phyloP scores from a whole-genome alignment of 2,797 vertebrate species.

The Melanotaenia maccullochi region DNA sequence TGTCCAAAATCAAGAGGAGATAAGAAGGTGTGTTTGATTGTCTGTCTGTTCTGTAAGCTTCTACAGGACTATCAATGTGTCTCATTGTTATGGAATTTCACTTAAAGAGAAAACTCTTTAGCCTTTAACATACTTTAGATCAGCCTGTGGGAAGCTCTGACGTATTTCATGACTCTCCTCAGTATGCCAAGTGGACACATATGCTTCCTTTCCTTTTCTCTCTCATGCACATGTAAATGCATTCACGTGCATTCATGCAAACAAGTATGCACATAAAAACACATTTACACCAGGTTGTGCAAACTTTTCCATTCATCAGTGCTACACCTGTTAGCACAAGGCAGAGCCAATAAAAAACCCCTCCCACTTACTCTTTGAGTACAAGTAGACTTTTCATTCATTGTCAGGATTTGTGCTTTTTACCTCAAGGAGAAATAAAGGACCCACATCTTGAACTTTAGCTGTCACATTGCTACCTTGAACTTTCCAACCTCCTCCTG shows the following conservation, averaged over 20 bases:
- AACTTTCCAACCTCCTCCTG: not conserved
- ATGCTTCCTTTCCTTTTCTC: constrained; percentile 3
- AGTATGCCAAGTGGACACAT: constrained; percentile 30
- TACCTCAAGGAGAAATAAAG: not conserved
- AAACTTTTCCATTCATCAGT: constrained; percentile 42
- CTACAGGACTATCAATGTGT: not conserved
- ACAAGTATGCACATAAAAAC: not conserved
- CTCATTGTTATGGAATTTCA: not conserved
- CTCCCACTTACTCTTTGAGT: constrained; percentile 24
- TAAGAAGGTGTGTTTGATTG: not conserved
- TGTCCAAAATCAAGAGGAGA: not conserved
- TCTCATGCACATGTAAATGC: constrained; percentile 5
- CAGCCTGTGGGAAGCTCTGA: constrained; percentile 30
- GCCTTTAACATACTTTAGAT: constrained; percentile 8
- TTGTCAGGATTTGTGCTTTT: not conserved
- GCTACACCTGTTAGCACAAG: constrained; percentile 49
- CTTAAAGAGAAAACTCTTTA: not conserved
- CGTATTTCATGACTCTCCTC: constrained; percentile 46
- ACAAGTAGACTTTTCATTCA: constrained; percentile 18
- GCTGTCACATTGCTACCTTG: constrained; percentile 6
- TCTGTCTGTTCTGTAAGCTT: not conserved
- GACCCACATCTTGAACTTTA: constrained; percentile 20
- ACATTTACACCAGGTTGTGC: constrained; percentile 11
- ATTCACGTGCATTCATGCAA: constrained; percentile 15
- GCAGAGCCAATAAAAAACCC: constrained; percentile 37